phyloP scores from a whole-genome alignment of 2,113 vertebrate species.

The Perognathus longimembris region DNA sequence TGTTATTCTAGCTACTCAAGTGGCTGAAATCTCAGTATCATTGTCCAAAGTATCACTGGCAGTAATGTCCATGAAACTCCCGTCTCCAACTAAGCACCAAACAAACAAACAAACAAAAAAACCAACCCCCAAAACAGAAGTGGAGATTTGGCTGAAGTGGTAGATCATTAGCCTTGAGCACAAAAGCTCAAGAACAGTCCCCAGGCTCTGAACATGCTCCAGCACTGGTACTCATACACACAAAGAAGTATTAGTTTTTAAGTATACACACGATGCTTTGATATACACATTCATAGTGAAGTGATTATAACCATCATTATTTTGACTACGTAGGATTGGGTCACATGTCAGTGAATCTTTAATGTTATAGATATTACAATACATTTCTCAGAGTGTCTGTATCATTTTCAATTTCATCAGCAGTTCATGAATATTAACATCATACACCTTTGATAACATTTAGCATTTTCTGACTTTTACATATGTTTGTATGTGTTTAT shows the following conservation, averaged over 20 bases:
- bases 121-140: too few species aligned
- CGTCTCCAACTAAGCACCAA: too few species aligned
- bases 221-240: too few species aligned
- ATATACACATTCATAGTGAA: background rate
- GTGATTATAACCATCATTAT: background rate
- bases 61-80: too few species aligned
- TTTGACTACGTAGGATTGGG: background rate
- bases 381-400: background rate
- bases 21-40: too few species aligned
- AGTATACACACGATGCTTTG: background rate
- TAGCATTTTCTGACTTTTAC: background rate
- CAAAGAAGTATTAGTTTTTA: background rate
- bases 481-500: background rate
- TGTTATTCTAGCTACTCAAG: too few species aligned
- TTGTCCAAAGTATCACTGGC: too few species aligned
- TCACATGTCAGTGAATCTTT: background rate
- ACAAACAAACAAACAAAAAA: too few species aligned
- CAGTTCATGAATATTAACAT: background rate
- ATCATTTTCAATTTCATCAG: slow-evolving; percentile 33
- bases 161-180: too few species aligned
- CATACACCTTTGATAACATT: background rate
- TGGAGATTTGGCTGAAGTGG: too few species aligned
- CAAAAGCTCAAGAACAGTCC: too few species aligned
- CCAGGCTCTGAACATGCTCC: too few species aligned
- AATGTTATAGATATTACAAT: background rate